phyloP scores from a whole-genome alignment of 2,888 invertebrate species.

The Camptogramma bilineatum region DNA sequence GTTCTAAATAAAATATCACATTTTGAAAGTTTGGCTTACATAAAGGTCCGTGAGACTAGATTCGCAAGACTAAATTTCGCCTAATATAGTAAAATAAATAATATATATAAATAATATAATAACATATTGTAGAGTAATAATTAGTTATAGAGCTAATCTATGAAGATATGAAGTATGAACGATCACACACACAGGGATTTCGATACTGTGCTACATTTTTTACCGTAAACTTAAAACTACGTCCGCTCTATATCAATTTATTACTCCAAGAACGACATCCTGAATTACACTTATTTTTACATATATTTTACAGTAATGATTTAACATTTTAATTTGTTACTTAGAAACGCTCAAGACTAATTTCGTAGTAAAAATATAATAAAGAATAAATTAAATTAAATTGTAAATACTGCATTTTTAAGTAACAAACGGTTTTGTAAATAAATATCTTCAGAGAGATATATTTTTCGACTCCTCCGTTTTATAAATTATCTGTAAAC shows the following conservation, averaged over 20 bases:
- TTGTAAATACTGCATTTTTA: slow-evolving; percentile 27
- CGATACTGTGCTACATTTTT: not conserved
- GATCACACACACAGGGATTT: slow-evolving; percentile 4
- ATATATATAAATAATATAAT: no score
- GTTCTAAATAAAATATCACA: slow-evolving; percentile 48
- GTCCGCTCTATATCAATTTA: slow-evolving; percentile 15
- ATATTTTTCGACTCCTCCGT: not conserved
- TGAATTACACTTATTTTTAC: slow-evolving; percentile 23
- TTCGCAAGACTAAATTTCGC: slow-evolving; percentile 15
- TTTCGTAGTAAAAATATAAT: slow-evolving; percentile 30
- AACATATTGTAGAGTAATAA: slow-evolving; percentile 26
- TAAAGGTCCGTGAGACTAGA: slow-evolving; percentile 36
- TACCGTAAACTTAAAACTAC: slow-evolving; percentile 1
- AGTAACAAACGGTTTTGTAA: slow-evolving; percentile 33
- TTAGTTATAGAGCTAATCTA: slow-evolving; percentile 9
- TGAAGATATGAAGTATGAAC: slow-evolving; percentile 7
- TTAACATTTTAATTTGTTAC: slow-evolving; percentile 32
- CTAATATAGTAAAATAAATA: slow-evolving; percentile 25
- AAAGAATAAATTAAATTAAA: slow-evolving; percentile 22
- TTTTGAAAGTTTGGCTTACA: slow-evolving; percentile 45
- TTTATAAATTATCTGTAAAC: slow-evolving; percentile 5
- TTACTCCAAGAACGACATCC: slow-evolving; percentile 16
- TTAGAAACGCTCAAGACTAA: slow-evolving; percentile 42
- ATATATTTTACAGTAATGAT: slow-evolving; percentile 19
- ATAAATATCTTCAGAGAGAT: slow-evolving; percentile 18